Conservation (phyloP, 1,140 invertebrate species). For the Aphidius ervi region DNA sequence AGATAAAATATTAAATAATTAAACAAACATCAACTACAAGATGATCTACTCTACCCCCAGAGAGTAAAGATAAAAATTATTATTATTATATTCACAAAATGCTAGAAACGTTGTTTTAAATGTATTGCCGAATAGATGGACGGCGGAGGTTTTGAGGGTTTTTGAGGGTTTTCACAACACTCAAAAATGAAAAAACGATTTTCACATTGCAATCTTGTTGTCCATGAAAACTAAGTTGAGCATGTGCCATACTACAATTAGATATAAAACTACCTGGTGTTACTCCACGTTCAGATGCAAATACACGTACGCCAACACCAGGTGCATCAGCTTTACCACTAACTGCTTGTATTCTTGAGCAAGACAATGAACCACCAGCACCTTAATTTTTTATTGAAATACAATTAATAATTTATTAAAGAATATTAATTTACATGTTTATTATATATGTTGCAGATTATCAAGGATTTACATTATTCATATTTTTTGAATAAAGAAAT, state of each 20-base stretch:
- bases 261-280: slow-evolving; percentile 76
- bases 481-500: too few species aligned
- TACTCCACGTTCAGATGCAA: slow-evolving; percentile 50
- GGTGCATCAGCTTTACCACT: slow-evolving; percentile 45
- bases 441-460: too few species aligned
- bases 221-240: slow-evolving; percentile 97
- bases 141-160: too few species aligned
- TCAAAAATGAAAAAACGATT: too few species aligned
- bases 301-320: slow-evolving; percentile 57
- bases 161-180: too few species aligned
- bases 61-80: slow-evolving; percentile 35
- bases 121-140: too few species aligned
- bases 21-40: slow-evolving; percentile 11
- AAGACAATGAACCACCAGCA: slow-evolving; percentile 49
- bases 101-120: too few species aligned
- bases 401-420: too few species aligned
- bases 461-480: too few species aligned
- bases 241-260: slow-evolving; percentile 95
- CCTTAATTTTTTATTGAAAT: slow-evolving; percentile 28
- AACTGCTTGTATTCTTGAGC: slow-evolving; percentile 42
- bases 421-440: too few species aligned
- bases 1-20: background rate
- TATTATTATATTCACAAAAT: background rate
- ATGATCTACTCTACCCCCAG: slow-evolving; percentile 44
- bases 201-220: too few species aligned